A percentile compares a stretch with the other conserved stretches of the same genome.
Conservation (phyloP, 2,888 invertebrate genomes). For the Strigamia transsilvanica region DNA sequence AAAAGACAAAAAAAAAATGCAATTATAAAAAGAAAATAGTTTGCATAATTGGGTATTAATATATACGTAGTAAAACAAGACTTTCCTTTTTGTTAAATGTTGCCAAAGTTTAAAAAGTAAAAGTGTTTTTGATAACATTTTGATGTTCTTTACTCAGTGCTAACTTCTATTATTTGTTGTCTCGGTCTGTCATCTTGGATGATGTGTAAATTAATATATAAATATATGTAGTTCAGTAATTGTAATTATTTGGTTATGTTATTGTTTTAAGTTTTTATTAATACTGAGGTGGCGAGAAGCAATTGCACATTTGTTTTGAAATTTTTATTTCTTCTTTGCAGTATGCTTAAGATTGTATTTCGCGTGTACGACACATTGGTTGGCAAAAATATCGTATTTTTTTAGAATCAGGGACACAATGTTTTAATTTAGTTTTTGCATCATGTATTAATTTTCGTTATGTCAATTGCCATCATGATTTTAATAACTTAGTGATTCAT, state of each 20-base stretch:
- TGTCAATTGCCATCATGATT: too few species aligned
- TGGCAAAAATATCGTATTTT: too few species aligned
- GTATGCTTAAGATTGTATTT: neutral
- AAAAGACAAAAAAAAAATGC: conserved; percentile 29
- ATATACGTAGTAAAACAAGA: neutral
- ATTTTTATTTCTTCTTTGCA: neutral
- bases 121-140: neutral
- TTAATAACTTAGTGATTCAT: too few species aligned
- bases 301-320: neutral
- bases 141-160: neutral
- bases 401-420: too few species aligned
- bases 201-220: neutral
- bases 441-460: too few species aligned
- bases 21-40: conserved; percentile 4
- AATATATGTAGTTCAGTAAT: neutral
- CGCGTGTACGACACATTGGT: too few species aligned
- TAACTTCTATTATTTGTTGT: neutral
- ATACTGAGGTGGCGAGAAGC: neutral
- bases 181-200: neutral
- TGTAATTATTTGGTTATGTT: neutral
- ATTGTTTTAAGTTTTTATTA: neutral
- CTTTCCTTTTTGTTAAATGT: neutral
- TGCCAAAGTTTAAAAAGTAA: conserved; percentile 11
- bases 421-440: too few species aligned
- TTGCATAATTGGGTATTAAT: neutral